A percentile compares a stretch with the other conserved stretches of the same genome.
These are phyloP conservation scores for Phenganax stokvisi DNA, from an alignment of 92 coral and sea anemone species.

Conservation along the genomic window DNA sequence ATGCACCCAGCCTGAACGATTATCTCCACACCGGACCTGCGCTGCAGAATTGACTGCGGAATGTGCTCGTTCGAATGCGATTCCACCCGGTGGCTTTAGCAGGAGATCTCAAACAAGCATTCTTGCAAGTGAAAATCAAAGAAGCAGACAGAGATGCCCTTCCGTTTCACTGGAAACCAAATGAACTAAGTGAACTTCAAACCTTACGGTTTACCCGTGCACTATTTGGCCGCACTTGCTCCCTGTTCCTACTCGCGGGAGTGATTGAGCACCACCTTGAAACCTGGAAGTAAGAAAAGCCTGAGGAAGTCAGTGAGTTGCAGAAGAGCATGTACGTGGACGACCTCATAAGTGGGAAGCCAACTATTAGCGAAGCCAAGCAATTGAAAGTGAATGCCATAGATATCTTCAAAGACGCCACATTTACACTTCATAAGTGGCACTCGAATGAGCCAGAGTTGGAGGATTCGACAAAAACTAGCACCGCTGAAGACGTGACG, in stretches of 20 bases:
- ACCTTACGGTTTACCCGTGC: not conserved
- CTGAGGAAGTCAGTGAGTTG: not conserved
- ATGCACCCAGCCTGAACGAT: slow-evolving; percentile 35
- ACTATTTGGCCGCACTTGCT: not conserved
- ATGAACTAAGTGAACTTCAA: not conserved
- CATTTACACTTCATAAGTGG: slow-evolving; percentile 42
- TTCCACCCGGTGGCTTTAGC: slow-evolving; percentile 23
- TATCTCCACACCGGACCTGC: slow-evolving; percentile 35
- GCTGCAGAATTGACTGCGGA: slow-evolving; percentile 33
- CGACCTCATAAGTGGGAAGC: slow-evolving; percentile 43
- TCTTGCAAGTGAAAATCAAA: slow-evolving; percentile 35
- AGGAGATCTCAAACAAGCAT: slow-evolving; percentile 36
- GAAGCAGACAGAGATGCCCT: slow-evolving; percentile 29
- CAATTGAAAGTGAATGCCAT: slow-evolving; percentile 42
- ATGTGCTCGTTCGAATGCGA: slow-evolving; percentile 30
- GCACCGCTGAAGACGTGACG: slow-evolving; percentile 17
- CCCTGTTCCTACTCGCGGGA: not conserved
- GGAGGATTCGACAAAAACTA: slow-evolving; percentile 29
- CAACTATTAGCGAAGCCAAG: slow-evolving; percentile 44
- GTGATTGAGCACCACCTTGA: no score
- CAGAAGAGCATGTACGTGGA: slow-evolving; percentile 43
- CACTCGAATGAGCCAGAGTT: slow-evolving; percentile 43
- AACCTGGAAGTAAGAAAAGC: not conserved
- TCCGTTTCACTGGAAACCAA: slow-evolving; percentile 17
- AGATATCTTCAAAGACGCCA: slow-evolving; percentile 41